phyloP scores from a whole-genome alignment of 2,113 vertebrate species.

The Hydrochoerus hydrochaeris region DNA sequence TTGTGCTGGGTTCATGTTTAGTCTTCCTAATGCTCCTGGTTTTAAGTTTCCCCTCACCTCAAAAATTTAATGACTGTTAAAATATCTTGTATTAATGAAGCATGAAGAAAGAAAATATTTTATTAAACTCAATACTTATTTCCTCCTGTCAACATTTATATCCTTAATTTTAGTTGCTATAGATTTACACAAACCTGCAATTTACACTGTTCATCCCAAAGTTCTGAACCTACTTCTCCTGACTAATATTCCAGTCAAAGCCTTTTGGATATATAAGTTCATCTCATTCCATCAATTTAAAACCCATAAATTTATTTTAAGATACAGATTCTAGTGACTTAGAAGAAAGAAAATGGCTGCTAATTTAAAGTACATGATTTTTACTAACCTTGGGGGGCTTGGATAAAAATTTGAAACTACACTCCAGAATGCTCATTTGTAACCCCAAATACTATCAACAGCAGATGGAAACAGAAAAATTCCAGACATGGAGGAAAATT shows the following conservation, averaged over 20 bases:
- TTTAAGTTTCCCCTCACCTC: slow-evolving; percentile 54
- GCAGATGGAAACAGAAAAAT: slow-evolving; percentile 51
- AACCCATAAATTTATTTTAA: neutral
- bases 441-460: neutral
- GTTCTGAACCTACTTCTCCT: neutral
- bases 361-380: neutral
- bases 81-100: slow-evolving; percentile 72
- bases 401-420: neutral
- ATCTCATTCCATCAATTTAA: neutral
- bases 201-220: neutral
- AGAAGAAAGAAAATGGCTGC: no score
- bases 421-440: neutral
- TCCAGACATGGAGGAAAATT: slow-evolving; percentile 14
- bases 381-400: neutral
- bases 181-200: slow-evolving; percentile 68
- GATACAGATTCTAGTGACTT: neutral
- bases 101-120: slow-evolving; percentile 67
- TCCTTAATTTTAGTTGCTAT: slow-evolving; percentile 66
- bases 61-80: slow-evolving; percentile 64
- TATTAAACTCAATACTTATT: neutral
- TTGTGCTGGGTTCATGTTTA: slow-evolving; percentile 66
- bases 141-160: slow-evolving; percentile 54
- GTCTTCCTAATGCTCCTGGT: slow-evolving; percentile 58
- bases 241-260: neutral
- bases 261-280: neutral